Evolutionary conservation across 2,797 vertebrate genomes (phyloP), one percentile per base, ranked within the genome.

Genomic region (Oreortyx pictus): DNA sequence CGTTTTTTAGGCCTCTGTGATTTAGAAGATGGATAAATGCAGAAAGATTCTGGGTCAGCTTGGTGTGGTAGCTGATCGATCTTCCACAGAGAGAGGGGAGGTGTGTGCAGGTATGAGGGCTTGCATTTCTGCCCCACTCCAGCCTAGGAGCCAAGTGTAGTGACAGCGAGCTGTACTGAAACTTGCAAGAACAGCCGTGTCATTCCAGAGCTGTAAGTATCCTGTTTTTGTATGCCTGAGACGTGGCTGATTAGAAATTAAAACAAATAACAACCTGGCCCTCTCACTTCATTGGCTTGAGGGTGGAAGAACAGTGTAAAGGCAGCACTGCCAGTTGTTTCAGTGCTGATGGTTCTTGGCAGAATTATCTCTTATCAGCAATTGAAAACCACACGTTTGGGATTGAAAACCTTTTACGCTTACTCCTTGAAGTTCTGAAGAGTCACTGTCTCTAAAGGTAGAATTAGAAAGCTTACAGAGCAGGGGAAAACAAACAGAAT

Each of bases 171-270:
- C 76, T 73, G 72, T 56, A 70, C 76, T 78, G 41, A 0, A 0
- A 39, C 76, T 73, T 82, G 22, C 2, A 57, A 77, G 92, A 94
- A 54, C 90, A 94, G 79, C 91, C 52, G 24, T 72, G 73, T 86
- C 73, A 39, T 92, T 95, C 85, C 91, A 94, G 71, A 86, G 93
- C 77, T 56, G 44, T 20, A 66, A 93, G 56, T 73, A 82, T 95
- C 85, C 91, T 94, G 95, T 88, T 96, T 94, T 92, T 71, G 49
- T 31, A 49, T 41, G 49, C 67, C 49, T 16, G 31, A 91, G 93
- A 73, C 82, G 52, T 0, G 0, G 74, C 80, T 91, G 92, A 92
- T 95, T 90, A 96, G 82, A 78, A 90, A 87, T 73, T 91, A 35
- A 49, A 88, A 88, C 79, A 13, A 62, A 62, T 27, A 64, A 43